These are phyloP conservation scores for Chelonia mydas DNA, from an alignment of 2,797 vertebrate genomes.

Conservation along the genomic window DNA sequence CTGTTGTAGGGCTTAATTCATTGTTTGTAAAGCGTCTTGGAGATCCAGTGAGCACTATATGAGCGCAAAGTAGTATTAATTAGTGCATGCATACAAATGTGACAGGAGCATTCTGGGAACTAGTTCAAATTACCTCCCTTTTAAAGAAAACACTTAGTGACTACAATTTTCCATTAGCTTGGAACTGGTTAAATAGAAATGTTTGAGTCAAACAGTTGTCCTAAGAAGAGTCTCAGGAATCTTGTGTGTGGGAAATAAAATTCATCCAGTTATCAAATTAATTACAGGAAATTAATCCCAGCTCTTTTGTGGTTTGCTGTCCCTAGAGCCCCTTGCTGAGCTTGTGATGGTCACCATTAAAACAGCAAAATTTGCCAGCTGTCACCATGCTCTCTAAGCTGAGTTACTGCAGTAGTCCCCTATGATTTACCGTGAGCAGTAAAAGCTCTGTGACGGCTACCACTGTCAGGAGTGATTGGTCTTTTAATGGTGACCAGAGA, in stretches of 20 bases:
- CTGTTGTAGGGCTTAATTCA: background rate
- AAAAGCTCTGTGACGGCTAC: background rate
- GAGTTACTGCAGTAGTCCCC: background rate
- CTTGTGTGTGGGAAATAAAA: background rate
- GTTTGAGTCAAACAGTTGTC: background rate
- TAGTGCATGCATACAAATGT: background rate
- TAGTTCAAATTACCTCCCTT: accelerated
- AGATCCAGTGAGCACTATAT: background rate
- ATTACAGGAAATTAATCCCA: background rate
- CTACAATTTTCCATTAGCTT: background rate
- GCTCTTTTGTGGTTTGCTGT: background rate
- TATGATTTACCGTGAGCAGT: background rate
- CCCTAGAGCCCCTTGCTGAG: background rate
- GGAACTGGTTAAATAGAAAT: background rate
- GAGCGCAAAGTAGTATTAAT: background rate
- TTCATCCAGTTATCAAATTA: accelerated
- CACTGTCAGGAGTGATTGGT: background rate
- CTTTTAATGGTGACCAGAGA: background rate
- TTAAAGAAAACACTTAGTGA: accelerated
- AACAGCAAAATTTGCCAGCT: background rate
- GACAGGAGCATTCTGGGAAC: background rate
- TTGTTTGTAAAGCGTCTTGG: background rate
- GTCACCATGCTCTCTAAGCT: background rate
- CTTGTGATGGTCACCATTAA: background rate
- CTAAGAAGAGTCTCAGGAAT: accelerated